phyloP scores from a whole-genome alignment of 1,140 invertebrate genomes.

The Streblospio benedicti region DNA sequence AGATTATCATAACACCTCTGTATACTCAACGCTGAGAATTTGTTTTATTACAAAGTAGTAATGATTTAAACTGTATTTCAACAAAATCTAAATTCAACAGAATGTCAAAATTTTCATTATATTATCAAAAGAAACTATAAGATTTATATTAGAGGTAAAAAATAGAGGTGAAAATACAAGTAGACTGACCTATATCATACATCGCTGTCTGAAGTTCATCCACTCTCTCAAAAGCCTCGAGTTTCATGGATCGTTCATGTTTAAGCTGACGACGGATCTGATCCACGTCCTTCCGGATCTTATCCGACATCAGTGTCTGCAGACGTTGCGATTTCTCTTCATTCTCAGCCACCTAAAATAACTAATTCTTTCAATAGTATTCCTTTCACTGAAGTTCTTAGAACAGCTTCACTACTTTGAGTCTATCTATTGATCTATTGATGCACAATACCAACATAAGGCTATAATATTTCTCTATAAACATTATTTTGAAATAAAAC shows the following conservation, averaged over 20 bases:
- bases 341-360: conserved; percentile 30
- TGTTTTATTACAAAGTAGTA: not conserved
- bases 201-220: conserved; percentile 40
- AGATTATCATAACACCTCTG: too few species aligned
- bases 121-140: too few species aligned
- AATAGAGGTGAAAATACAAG: not conserved
- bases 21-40: not conserved
- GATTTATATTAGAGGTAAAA: not conserved
- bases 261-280: conserved; percentile 30
- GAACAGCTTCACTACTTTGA: not conserved
- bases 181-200: conserved; percentile 6
- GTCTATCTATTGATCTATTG: not conserved
- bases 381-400: not conserved
- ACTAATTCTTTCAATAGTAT: conserved; percentile 32
- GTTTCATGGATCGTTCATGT: conserved; percentile 37
- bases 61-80: not conserved
- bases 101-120: not conserved
- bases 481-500: too few species aligned
- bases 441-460: not conserved
- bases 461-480: not conserved
- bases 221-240: conserved; percentile 40
- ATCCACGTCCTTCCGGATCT: conserved; percentile 32
- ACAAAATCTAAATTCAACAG: not conserved
- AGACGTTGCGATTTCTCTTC: conserved; percentile 29
- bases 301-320: conserved; percentile 29